phyloP scores from a whole-genome alignment of 2,888 invertebrate species.

The Melangyna quadrimaculata region DNA sequence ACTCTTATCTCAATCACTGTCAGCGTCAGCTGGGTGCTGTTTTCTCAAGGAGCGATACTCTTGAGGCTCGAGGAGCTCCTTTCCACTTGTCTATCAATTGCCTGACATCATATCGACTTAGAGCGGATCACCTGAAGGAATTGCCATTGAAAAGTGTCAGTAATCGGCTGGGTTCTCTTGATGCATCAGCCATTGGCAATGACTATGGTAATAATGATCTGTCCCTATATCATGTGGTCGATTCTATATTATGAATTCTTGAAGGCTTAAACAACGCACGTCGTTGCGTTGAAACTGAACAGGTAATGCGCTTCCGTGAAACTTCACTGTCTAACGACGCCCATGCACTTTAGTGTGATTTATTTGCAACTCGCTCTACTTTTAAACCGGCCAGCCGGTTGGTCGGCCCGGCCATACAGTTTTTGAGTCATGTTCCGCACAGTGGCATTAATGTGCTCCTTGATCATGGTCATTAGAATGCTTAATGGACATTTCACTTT shows the following conservation, averaged over 20 bases:
- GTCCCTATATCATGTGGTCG: neutral
- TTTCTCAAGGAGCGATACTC: slow-evolving; percentile 8
- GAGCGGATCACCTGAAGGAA: slow-evolving; percentile 36
- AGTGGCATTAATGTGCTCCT: slow-evolving; percentile 68
- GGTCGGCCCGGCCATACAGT: slow-evolving; percentile 34
- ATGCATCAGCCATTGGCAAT: neutral
- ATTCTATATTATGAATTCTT: neutral
- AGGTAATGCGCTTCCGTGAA: neutral
- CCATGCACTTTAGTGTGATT: slow-evolving; percentile 37
- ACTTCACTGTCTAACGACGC: slow-evolving; percentile 7
- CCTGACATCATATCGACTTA: slow-evolving; percentile 42
- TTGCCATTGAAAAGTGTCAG: slow-evolving; percentile 53
- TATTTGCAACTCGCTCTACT: slow-evolving; percentile 5
- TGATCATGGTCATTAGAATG: slow-evolving; percentile 60
- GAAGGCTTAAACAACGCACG: neutral
- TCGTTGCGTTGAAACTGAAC: neutral
- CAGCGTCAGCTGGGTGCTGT: neutral
- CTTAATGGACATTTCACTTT: slow-evolving; percentile 60
- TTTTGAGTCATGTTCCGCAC: neutral
- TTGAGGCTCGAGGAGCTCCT: slow-evolving; percentile 20
- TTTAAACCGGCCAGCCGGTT: slow-evolving; percentile 45
- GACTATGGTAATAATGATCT: slow-evolving; percentile 1
- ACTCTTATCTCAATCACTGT: slow-evolving; percentile 25
- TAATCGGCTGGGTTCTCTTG: slow-evolving; percentile 11
- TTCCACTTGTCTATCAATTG: slow-evolving; percentile 55